Conservation (phyloP, 2,797 vertebrate species). For the Margarornis squamiger region DNA sequence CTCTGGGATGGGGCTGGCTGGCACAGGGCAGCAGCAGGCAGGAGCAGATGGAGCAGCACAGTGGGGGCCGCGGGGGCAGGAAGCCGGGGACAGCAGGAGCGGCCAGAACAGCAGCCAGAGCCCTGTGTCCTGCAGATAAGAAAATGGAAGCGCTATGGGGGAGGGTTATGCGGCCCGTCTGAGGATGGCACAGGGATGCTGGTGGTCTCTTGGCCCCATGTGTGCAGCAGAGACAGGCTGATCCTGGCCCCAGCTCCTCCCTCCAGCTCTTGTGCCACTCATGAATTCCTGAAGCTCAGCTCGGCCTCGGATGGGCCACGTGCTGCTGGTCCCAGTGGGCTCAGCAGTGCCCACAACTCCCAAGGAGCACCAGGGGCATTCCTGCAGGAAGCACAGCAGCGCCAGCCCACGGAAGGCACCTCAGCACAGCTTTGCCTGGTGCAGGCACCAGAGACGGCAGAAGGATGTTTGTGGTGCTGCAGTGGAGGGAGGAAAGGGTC, state of each 20-base stretch:
- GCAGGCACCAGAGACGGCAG: accelerated
- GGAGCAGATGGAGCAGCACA: conserved; percentile 39
- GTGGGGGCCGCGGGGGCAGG: neutral
- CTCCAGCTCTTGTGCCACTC: neutral
- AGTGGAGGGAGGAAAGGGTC: neutral
- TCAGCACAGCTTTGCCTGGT: neutral
- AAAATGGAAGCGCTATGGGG: neutral
- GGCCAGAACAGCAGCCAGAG: neutral
- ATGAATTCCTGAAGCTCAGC: neutral
- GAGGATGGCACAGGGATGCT: neutral
- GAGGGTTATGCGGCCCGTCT: accelerated
- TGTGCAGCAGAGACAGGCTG: neutral
- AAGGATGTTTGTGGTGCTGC: neutral
- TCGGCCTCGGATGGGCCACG: accelerated
- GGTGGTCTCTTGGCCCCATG: accelerated
- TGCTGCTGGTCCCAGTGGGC: too few species aligned
- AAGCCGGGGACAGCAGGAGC: neutral
- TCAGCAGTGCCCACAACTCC: neutral
- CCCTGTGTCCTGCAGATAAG: neutral
- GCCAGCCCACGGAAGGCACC: accelerated
- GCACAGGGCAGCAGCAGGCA: neutral
- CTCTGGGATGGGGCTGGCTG: neutral
- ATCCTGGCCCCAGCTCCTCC: too few species aligned
- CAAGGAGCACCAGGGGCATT: neutral
- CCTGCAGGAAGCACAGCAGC: neutral